Conservation (phyloP, 2,888 invertebrate species). For the Melipona bicolor region DNA sequence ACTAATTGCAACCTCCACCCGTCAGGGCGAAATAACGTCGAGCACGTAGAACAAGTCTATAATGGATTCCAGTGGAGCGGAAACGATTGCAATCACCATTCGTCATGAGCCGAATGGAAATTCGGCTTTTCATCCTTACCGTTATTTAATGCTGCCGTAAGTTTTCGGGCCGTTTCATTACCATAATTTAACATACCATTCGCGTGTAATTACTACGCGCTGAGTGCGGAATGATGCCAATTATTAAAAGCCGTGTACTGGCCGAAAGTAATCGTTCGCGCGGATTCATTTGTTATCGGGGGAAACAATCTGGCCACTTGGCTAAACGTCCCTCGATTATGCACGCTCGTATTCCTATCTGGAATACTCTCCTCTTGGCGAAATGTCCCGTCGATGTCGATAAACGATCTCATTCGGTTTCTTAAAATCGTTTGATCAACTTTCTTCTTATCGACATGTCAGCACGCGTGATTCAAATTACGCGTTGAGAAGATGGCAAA, state of each 20-base stretch:
- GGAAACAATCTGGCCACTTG: constrained; percentile 41
- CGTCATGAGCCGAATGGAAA: constrained; percentile 69
- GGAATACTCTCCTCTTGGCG: background rate
- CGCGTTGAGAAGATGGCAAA: background rate
- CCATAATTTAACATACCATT: constrained; percentile 75
- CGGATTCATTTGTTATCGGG: constrained; percentile 59
- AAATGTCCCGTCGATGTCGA: background rate
- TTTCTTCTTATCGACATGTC: background rate
- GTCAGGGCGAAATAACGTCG: constrained; percentile 40
- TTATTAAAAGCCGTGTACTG: constrained; percentile 55
- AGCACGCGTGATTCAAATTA: background rate
- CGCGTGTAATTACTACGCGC: constrained; percentile 64
- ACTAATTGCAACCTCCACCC: constrained; percentile 60
- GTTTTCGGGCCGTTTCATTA: constrained; percentile 72
- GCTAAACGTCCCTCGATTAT: constrained; percentile 8
- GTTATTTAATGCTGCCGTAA: constrained; percentile 69
- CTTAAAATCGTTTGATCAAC: background rate
- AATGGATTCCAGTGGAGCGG: constrained; percentile 56
- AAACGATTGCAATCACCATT: constrained; percentile 73
- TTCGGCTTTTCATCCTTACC: constrained; percentile 66
- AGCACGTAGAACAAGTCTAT: constrained; percentile 56
- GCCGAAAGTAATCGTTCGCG: constrained; percentile 52
- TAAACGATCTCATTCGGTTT: background rate
- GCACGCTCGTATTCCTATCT: background rate
- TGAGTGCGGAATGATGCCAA: constrained; percentile 53